Base-by-base conservation (phyloP, 2,888 invertebrate genomes). In the Notodonta ziczac region DNA sequence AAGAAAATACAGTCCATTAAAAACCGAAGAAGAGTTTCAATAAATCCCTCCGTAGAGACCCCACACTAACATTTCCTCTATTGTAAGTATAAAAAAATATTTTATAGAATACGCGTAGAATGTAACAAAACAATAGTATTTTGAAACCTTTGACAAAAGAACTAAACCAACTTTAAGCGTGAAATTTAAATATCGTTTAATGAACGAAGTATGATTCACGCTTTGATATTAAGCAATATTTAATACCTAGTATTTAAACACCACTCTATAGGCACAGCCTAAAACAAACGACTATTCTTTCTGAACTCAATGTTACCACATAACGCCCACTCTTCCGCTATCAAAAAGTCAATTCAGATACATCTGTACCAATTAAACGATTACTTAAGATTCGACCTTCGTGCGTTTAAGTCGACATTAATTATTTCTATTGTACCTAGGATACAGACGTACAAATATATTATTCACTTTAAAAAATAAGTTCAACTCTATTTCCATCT, bases 371-470 rank as follows among this genome's bases (percentile, higher is more conserved):
- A 83, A 86, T 87, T 85, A 84, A 85, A 85, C 69, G 70, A 85
- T 83, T 84, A 83, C 81, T 75, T 77, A 84, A 85, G 72, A 66
- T 50, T 58, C 62, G 78, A 81, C 86, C 86, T 88, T 86, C 81
- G 66, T 73, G 76, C 67, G 67, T 76, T 81, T 82, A 81, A 83
- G 78, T 80, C 67, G 72, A 82, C 80, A 87, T 88, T 88, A 88
- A 88, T 89, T 88, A 86, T 85, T 81, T 80, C 84, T 82, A 86
- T 88, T 88, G 88, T 88, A 75, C 76, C 66, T 77, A 76, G 71
- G 74, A 78, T 71, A 77, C 67, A 69, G 63, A 56, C 12, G 63
- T 44, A 69, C 73, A 54, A 24, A 16, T 57, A 59, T 40, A 40
- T 50, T 59, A 64, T 40, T 48, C 62, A 57, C 12, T 40, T 63